Base-by-base conservation (phyloP, 2,888 invertebrate species). In the Embidobia sp. region DNA sequence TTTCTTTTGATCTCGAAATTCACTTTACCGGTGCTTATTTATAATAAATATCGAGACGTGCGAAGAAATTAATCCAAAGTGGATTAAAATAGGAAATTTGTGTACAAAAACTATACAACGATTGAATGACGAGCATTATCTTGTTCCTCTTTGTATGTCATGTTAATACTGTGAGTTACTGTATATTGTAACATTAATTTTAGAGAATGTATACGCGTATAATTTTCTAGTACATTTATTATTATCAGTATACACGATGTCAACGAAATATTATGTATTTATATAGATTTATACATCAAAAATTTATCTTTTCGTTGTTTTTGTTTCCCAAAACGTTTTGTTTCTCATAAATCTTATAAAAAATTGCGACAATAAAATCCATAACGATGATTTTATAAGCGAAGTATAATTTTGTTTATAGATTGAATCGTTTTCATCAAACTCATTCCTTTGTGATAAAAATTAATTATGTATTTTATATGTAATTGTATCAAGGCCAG, bases 41-140 rank as follows among this genome's bases (percentile, higher is more conserved):
- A 7, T 26, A 44, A 44, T 27, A 29, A 44, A 44, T 35, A 27
- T 7, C 37, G 15, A 46, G 35, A 55, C 16, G 2, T 27, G 16
- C 7, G 40, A n/a, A 44, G 8, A n/a, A 8, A 42, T 44, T 51
- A 55, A 55, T 55, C 35, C 27, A 53, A 53, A 55, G 10, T 66
- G 55, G 64, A 53, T 44, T 64, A n/a, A n/a, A n/a, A n/a, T 53
- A 53, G 55, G 27, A 22, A 48, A 67, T 8, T 46, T 46, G 35
- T 67, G 48, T 67, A 37, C 11, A 67, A 57, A 48, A 59, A 35
- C 6, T 22, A 22, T 18, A 31, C 8, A 8, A 33, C 35, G 35
- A 44, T 33, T 31, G 18, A 40, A 63, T 63, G 16, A 55, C 29
- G 10, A 55, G 55, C 55, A 66, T 55, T 55, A 55, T 19, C 18